Conservation (phyloP, 2,797 vertebrate species). For the Diglossa cyanea region DNA sequence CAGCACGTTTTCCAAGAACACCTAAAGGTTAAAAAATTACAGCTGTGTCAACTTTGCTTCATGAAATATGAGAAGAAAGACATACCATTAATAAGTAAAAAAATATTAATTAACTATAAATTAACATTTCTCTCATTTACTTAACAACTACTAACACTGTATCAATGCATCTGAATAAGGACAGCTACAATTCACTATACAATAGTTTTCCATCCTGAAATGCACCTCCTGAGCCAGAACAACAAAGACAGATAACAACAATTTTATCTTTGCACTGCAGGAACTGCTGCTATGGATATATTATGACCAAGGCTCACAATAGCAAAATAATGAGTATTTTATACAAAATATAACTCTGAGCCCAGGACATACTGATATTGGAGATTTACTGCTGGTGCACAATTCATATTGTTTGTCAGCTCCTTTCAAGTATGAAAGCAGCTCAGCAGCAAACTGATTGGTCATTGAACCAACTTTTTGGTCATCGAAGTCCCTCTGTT, state of each 20-base stretch:
- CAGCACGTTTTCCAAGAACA: conserved; percentile 13
- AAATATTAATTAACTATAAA: background rate
- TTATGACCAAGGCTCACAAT: background rate
- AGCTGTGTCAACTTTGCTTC: background rate
- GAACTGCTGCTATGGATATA: background rate
- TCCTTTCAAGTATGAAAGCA: background rate
- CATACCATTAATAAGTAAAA: background rate
- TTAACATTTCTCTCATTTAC: background rate
- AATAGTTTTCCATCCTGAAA: background rate
- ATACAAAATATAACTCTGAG: background rate
- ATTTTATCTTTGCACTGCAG: background rate
- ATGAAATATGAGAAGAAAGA: background rate
- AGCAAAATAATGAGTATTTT: background rate
- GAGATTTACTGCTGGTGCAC: background rate
- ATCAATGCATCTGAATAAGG: background rate
- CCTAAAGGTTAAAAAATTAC: conserved; percentile 59
- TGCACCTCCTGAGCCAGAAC: background rate
- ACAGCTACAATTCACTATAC: background rate
- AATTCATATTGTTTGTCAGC: background rate
- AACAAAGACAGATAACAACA: background rate
- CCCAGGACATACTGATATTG: background rate
- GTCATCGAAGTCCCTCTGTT: background rate
- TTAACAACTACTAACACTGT: background rate
- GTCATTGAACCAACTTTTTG: background rate
- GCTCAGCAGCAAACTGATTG: background rate